A percentile compares a stretch with the other conserved stretches of the same genome.
Conservation (phyloP, 1,140 invertebrate species). For the Drosophila melanogaster region Release_6_plus_ISO1_MT NC_004354.4:1423001-1423500, state of each 20-base stretch:
- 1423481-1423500: not conserved
- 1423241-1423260: not conserved
- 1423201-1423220: not conserved
- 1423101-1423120: conserved; percentile 30
- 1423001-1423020: not conserved
- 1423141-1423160: not conserved
- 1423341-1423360: conserved; percentile 5
- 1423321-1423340: not conserved
- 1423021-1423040: no score
- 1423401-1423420: conserved; percentile 6
- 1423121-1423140: conserved; percentile 33
- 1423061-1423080: not conserved
- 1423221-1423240: not conserved
- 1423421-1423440: conserved; percentile 6
- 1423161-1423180: not conserved
- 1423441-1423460: not conserved
- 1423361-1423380: conserved; percentile 28
- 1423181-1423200: not conserved
- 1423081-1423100: conserved; percentile 2
- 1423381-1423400: not conserved
- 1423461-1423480: not conserved
- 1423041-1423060: no score
- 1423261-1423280: not conserved
- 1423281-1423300: no score
- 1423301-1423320: not conserved